These are phyloP conservation scores for Micoletzkya japonica DNA, from an alignment of 2,888 invertebrate genomes.

Conservation along the genomic window DNA sequence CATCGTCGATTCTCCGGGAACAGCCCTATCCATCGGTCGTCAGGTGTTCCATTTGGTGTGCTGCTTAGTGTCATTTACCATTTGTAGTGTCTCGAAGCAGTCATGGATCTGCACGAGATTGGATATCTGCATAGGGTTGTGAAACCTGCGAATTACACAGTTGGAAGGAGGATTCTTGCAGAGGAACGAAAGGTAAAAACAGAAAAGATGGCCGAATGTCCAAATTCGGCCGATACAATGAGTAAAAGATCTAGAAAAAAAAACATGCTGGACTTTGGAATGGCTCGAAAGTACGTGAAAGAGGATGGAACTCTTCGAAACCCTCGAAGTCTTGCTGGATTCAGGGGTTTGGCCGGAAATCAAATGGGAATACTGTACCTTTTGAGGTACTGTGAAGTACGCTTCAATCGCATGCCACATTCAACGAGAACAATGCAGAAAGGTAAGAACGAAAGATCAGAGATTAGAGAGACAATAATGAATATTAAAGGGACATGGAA, in stretches of 20 bases:
- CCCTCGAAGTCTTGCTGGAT: conserved; percentile 38
- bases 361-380: background rate
- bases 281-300: conserved; percentile 47
- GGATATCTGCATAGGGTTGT: conserved; percentile 47
- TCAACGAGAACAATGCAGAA: conserved; percentile 44
- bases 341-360: conserved; percentile 33
- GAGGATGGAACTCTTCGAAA: conserved; percentile 47
- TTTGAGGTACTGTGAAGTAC: conserved; percentile 43
- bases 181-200: conserved; percentile 42
- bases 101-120: conserved; percentile 46
- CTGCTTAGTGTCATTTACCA: background rate
- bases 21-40: conserved; percentile 44
- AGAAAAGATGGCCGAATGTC: no score
- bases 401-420: conserved; percentile 48
- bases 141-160: conserved; percentile 49
- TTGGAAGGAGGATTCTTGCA: conserved; percentile 42
- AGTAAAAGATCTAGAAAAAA: no score
- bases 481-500: no score
- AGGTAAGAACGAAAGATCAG: no score
- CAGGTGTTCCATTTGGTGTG: conserved; percentile 8
- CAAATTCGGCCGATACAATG: no score
- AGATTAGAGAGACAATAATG: no score
- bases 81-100: conserved; percentile 42
- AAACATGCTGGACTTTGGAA: conserved; percentile 50
- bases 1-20: conserved; percentile 46